Conservation (phyloP, 2,113 vertebrate genomes). For the Corythoichthys haematopterus region DNA sequence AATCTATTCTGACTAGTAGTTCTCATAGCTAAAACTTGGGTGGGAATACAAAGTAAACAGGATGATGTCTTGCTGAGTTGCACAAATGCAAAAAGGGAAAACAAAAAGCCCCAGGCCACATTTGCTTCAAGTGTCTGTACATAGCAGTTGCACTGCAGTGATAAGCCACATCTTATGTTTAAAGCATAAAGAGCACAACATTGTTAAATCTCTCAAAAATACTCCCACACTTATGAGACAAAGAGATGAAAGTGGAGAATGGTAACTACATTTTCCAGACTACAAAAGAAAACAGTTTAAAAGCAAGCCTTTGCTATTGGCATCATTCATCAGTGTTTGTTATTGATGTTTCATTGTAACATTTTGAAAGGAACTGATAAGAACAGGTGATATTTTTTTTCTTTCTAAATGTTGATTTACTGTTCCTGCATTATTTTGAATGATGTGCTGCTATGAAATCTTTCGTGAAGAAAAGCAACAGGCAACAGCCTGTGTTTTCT, state of each 20-base stretch:
- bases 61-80: not conserved
- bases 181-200: not conserved
- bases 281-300: not conserved
- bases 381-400: not conserved
- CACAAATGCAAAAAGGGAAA: not conserved
- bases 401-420: not conserved
- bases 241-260: not conserved
- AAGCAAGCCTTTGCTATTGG: not conserved
- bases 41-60: constrained; percentile 1
- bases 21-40: not conserved
- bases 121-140: constrained; percentile 4
- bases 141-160: not conserved
- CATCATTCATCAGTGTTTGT: not conserved
- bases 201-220: constrained; percentile 3
- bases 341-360: not conserved
- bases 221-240: not conserved
- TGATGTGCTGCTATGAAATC: not conserved
- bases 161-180: not conserved
- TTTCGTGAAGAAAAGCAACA: constrained; percentile 18
- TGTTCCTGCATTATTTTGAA: not conserved
- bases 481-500: constrained; percentile 13
- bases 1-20: not conserved
- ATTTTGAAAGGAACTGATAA: not conserved
- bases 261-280: not conserved
- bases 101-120: not conserved